A percentile compares a stretch with the other conserved stretches of the same genome.
phyloP scores from a whole-genome alignment of 2,888 invertebrate species.

The Apoderus coryli region DNA sequence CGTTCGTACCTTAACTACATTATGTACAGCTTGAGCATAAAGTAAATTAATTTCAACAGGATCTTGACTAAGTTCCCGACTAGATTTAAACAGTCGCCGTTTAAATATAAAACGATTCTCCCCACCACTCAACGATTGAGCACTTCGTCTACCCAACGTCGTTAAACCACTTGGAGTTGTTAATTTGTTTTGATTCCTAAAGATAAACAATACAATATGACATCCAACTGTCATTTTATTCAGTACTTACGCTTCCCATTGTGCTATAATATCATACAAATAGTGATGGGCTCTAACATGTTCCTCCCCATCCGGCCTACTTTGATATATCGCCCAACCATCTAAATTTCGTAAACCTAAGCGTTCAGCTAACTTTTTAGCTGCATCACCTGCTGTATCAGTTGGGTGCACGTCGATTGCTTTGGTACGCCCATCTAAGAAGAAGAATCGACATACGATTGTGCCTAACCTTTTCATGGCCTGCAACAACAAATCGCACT shows the following conservation, averaged over 20 bases:
- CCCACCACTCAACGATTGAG: constrained; percentile 59
- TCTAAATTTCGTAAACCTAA: constrained; percentile 68
- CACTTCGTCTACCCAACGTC: constrained; percentile 40
- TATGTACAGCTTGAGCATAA: constrained; percentile 90
- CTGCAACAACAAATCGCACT: constrained; percentile 37
- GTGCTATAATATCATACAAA: constrained; percentile 84
- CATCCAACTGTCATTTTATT: constrained; percentile 3
- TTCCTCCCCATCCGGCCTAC: constrained; percentile 73
- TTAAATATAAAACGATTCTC: constrained; percentile 89
- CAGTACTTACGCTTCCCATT: constrained; percentile 73
- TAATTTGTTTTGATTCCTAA: constrained; percentile 29
- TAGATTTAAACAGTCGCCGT: constrained; percentile 74
- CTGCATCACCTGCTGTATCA: constrained; percentile 84
- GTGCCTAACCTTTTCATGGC: constrained; percentile 84
- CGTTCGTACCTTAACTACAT: constrained; percentile 71
- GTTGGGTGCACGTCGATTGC: constrained; percentile 92
- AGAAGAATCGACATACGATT: constrained; percentile 87
- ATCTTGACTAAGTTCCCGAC: constrained; percentile 82
- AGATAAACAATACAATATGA: constrained; percentile 10
- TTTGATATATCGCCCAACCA: constrained; percentile 92
- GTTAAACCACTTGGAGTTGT: constrained; percentile 26
- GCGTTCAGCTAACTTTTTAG: constrained; percentile 77
- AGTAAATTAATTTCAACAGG: constrained; percentile 88
- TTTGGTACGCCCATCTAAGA: constrained; percentile 87
- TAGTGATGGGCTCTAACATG: constrained; percentile 86